Evolutionary conservation across 2,888 invertebrate genomes (phyloP).

Genomic region (Anagyrus pseudococci): DNA sequence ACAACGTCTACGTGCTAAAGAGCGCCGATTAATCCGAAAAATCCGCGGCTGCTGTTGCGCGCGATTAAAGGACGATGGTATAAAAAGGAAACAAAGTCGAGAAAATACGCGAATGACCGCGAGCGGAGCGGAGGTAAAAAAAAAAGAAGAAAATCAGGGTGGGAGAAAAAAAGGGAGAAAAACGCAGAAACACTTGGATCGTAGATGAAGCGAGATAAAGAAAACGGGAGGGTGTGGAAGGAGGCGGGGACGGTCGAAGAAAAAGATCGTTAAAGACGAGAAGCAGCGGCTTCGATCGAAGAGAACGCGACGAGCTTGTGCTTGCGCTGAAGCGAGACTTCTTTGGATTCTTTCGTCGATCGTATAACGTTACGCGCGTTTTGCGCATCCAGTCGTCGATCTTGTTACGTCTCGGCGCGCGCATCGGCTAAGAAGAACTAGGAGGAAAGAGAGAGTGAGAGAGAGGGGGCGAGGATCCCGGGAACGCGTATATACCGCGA

Average conservation of each 20-base stretch:
- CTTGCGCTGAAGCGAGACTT: conserved; percentile 17
- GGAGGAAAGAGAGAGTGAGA: no score
- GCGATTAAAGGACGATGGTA: not conserved
- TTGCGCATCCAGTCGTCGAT: conserved; percentile 33
- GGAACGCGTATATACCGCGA: no score
- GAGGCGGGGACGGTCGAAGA: conserved; percentile 9
- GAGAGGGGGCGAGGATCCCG: no score
- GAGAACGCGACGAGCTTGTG: not conserved
- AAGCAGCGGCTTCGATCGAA: not conserved
- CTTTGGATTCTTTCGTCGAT: conserved; percentile 36
- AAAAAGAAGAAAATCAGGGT: no score
- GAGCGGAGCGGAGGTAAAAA: conserved; percentile 3
- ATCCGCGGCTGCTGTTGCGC: no score
- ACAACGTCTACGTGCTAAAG: no score
- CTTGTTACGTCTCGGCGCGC: conserved; percentile 31
- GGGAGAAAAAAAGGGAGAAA: conserved; percentile 20
- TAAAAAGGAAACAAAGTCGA: not conserved
- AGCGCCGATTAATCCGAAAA: no score
- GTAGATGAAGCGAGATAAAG: conserved; percentile 36
- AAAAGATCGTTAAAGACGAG: conserved; percentile 37
- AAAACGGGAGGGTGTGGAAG: conserved; percentile 5
- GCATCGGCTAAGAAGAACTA: conserved; percentile 21
- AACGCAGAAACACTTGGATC: conserved; percentile 36
- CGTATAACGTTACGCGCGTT: conserved; percentile 36
- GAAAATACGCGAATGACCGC: not conserved